These are phyloP conservation scores for Acanthosepion pharaonis DNA, from an alignment of 2,888 invertebrate genomes.

Conservation along the genomic window DNA sequence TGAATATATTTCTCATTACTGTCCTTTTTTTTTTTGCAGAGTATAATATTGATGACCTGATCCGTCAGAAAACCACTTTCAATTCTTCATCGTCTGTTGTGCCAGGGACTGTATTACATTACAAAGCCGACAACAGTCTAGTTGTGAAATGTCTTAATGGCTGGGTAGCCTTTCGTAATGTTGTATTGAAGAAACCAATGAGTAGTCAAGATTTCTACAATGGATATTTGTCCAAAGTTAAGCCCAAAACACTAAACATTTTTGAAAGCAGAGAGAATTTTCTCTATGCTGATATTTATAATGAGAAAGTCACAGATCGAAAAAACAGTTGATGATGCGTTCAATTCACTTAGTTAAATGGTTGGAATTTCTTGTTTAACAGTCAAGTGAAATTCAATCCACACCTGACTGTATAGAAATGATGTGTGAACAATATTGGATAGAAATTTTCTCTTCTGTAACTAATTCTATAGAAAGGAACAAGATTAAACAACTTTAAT, in stretches of 20 bases:
- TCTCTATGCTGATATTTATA: neutral
- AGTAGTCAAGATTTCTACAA: constrained; percentile 88
- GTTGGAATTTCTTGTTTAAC: too few relatives aligned
- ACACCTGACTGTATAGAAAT: too few relatives aligned
- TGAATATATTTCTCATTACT: too few relatives aligned
- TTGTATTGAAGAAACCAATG: constrained; percentile 79
- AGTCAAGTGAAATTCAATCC: too few relatives aligned
- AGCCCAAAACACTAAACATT: constrained; percentile 43
- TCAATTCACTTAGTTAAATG: too few relatives aligned
- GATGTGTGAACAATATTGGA: too few relatives aligned
- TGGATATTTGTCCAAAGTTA: constrained; percentile 80
- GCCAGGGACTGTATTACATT: constrained; percentile 80
- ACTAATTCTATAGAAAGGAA: neutral
- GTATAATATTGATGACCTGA: neutral
- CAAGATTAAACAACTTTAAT: neutral
- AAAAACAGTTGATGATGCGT: neutral
- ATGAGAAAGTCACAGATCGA: constrained; percentile 16
- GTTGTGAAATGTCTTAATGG: constrained; percentile 61
- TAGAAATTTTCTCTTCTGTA: too few relatives aligned
- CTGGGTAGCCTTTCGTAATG: constrained; percentile 65
- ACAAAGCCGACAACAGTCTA: constrained; percentile 77
- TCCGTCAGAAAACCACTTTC: neutral
- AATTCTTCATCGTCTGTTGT: neutral
- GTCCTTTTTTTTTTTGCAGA: neutral
- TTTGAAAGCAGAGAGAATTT: constrained; percentile 50